Conservation (phyloP, 2,113 vertebrate species). For the Melanostigma gelatinosum region DNA sequence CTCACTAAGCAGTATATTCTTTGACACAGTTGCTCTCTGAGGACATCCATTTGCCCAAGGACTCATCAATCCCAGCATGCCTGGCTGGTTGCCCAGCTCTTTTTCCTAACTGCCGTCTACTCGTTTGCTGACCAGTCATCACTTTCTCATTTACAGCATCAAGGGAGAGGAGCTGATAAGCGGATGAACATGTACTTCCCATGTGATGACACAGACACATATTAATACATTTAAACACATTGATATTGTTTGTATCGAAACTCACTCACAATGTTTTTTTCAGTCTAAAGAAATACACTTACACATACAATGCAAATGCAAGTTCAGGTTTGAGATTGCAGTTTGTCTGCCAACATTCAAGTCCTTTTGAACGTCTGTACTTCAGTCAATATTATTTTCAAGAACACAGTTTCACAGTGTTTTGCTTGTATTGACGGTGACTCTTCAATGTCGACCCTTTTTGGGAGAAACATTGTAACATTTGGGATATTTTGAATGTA, state of each 20-base stretch:
- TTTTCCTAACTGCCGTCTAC: slow-evolving; percentile 62
- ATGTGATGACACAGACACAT: slow-evolving; percentile 26
- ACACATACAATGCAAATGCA: neutral
- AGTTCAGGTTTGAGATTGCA: neutral
- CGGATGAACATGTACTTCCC: slow-evolving; percentile 30
- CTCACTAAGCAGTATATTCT: slow-evolving; percentile 49
- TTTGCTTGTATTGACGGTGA: neutral
- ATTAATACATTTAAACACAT: slow-evolving; percentile 10
- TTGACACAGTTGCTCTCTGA: slow-evolving; percentile 50
- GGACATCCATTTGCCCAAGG: slow-evolving; percentile 61
- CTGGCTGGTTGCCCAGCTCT: slow-evolving; percentile 49
- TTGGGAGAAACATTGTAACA: neutral
- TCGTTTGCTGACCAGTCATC: slow-evolving; percentile 64
- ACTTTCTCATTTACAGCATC: slow-evolving; percentile 58
- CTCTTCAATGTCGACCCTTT: neutral
- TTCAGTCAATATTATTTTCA: neutral
- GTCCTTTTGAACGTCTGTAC: neutral
- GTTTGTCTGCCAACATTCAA: neutral
- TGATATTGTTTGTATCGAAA: neutral
- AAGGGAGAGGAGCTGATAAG: slow-evolving; percentile 46
- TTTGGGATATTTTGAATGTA: slow-evolving; percentile 14
- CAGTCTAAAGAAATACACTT: neutral
- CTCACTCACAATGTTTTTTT: neutral
- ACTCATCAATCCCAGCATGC: slow-evolving; percentile 69
- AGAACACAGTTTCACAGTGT: neutral